Evolutionary conservation across 2,797 vertebrate species (phyloP), one percentile per base, ranked within the genome.

Genomic region (Sardinella longiceps): DNA sequence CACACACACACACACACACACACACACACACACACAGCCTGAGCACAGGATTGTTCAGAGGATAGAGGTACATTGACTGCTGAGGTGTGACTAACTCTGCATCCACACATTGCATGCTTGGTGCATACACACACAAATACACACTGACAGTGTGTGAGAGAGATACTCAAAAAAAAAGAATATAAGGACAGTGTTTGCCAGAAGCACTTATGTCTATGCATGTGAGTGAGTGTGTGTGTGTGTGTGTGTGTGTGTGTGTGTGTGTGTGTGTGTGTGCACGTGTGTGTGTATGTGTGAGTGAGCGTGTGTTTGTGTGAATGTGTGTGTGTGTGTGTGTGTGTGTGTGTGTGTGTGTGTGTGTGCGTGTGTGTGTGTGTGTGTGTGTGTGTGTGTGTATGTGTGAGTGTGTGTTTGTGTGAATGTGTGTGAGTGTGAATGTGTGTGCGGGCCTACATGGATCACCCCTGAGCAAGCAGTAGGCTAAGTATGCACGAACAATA

Each of bases 381-480:
- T 43, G 80, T 80, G 80, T 80, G 46, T 80, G 45, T 45, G 45
- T 80, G 45, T n/a, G n/a, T n/a, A n/a, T n/a, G n/a, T n/a, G n/a
- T n/a, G n/a, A n/a, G n/a, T n/a, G n/a, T n/a, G n/a, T 80, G 45
- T 45, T 10, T 80, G 45, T 45, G n/a, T 45, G 45, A 43, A n/a
- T 80, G 45, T 80, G 45, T 45, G 45, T 45, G 43, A 43, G 43
- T 80, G 43, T 43, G 23, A 18, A 18, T 46, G 33, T 39, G 37
- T 23, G n/a, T 12, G 12, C 15, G 23, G 51, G 51, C 51, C 51
- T 53, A 53, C 51, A 56, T 56, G 66, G 37, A 74, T 74, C 66
- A 33, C 66, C 66, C 66, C 15, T 74, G 66, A 74, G 66, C 66
- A 74, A 74, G 66, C 66, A 74, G 30, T 74, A 37, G 48, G 48